phyloP scores from a whole-genome alignment of 2,797 vertebrate genomes.

The Esox lucius region DNA sequence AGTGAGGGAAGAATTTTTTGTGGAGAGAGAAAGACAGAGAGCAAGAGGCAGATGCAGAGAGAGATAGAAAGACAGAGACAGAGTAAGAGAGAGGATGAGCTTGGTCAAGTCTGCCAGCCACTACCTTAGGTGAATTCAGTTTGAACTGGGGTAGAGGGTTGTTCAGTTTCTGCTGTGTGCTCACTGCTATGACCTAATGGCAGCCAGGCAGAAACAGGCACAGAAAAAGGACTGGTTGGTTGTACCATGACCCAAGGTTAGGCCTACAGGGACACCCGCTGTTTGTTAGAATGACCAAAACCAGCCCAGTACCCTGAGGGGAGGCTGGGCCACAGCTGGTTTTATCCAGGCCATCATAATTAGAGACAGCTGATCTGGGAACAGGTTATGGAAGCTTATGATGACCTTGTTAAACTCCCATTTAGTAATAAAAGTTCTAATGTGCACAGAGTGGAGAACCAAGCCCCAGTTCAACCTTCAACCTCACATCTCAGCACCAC shows the following conservation, averaged over 20 bases:
- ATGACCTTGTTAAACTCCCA: slow-evolving; percentile 46
- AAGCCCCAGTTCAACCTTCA: slow-evolving; percentile 29
- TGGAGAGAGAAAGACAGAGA: background rate
- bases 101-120: background rate
- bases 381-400: slow-evolving; percentile 42
- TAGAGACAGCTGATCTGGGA: slow-evolving; percentile 45
- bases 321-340: slow-evolving; percentile 34
- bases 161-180: background rate
- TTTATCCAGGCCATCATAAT: slow-evolving; percentile 43
- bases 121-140: background rate
- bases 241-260: background rate
- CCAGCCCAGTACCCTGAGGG: slow-evolving; percentile 22
- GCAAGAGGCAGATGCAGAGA: slow-evolving; percentile 18
- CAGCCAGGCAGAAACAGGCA: background rate
- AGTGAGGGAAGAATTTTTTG: background rate
- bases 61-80: background rate
- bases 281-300: background rate
- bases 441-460: slow-evolving; percentile 11
- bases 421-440: slow-evolving; percentile 47
- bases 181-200: background rate
- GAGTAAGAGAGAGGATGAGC: background rate
- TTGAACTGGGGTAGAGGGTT: background rate
- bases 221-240: background rate
- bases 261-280: background rate
- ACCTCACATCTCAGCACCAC: slow-evolving; percentile 5